Evolutionary conservation across 2,888 invertebrate species (phyloP), one percentile per base, ranked within the genome.

Genomic region (Arctia plantaginis): DNA sequence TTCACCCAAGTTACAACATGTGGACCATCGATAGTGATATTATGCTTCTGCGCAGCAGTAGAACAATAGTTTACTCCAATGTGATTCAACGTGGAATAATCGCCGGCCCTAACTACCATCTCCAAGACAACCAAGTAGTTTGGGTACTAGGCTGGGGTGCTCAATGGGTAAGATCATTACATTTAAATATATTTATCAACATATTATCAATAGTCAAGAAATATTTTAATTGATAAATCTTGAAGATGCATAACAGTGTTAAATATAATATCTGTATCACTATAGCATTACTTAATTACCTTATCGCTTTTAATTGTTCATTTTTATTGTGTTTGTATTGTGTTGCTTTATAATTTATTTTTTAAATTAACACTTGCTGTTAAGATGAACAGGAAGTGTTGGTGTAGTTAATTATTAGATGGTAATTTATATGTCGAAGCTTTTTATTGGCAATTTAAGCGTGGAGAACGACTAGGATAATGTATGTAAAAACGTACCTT

Each of bases 41-140:
- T 7, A n/a, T 27, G 51, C 2, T 55, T n/a, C 23, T 55, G 10
- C 51, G 51, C 51, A 55, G 51, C n/a, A 12, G 10, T 55, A 2
- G 15, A 27, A 67, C 35, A 12, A 85, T 86, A 4, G 15, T 27
- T 10, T 85, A 74, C 44, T 80, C 76, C 66, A 73, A 75, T 4
- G 64, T 64, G 0, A 79, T 79, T 10, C 79, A 72, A 0, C 73
- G 84, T 0, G 86, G 72, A 71, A 76, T 75, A 15, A 86, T 91
- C 18, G 88, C 90, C 76, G 87, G 91, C 0, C 1, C 83, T 33
- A 89, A 84, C 76, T 91, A 89, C 76, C 0, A 67, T n/a, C 44
- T 67, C 6, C 41, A 4, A 23, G 66, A 67, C 44, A 67, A 67
- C 13, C 23, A 33, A 27, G 44, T 15, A 13, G 66, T 67, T 41